Conservation (phyloP, 2,888 invertebrate species). For the Herminia tarsipennalis region DNA sequence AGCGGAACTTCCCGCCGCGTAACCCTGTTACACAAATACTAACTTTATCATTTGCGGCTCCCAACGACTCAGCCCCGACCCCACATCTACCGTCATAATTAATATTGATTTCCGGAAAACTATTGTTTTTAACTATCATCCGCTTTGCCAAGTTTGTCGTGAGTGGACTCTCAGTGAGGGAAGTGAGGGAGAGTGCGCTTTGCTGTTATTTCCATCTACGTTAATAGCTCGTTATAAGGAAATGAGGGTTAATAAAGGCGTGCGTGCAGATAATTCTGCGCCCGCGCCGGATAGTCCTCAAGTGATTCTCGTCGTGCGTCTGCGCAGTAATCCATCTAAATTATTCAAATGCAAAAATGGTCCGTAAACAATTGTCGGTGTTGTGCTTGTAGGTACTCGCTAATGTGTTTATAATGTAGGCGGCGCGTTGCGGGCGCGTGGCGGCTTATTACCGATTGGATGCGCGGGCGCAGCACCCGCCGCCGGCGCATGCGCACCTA, state of each 20-base stretch:
- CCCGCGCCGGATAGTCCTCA: conserved; percentile 17
- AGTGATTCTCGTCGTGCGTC: conserved; percentile 8
- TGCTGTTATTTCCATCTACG: conserved; percentile 10
- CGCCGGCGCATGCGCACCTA: conserved; percentile 12
- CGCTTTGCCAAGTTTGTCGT: conserved; percentile 1
- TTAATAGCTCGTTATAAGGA: conserved; percentile 19
- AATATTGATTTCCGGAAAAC: conserved; percentile 43
- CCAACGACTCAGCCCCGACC: no score
- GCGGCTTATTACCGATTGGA: conserved; percentile 47
- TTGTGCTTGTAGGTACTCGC: conserved; percentile 19
- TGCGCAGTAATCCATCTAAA: conserved; percentile 52
- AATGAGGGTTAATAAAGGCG: conserved; percentile 15
- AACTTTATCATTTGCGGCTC: conserved; percentile 55
- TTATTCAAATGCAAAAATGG: conserved; percentile 65
- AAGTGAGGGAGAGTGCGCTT: background rate
- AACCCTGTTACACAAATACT: conserved; percentile 48
- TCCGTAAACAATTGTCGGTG: conserved; percentile 55
- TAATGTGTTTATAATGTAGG: conserved; percentile 58
- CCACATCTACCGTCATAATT: conserved; percentile 19
- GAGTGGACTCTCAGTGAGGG: background rate
- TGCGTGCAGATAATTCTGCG: conserved; percentile 12
- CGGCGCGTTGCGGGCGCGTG: conserved; percentile 33
- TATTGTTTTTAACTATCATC: conserved; percentile 38
- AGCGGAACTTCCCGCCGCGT: conserved; percentile 29
- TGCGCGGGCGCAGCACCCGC: conserved; percentile 29